Conservation (phyloP, 2,797 vertebrate genomes). For the Phaenicophaeus curvirostris region DNA sequence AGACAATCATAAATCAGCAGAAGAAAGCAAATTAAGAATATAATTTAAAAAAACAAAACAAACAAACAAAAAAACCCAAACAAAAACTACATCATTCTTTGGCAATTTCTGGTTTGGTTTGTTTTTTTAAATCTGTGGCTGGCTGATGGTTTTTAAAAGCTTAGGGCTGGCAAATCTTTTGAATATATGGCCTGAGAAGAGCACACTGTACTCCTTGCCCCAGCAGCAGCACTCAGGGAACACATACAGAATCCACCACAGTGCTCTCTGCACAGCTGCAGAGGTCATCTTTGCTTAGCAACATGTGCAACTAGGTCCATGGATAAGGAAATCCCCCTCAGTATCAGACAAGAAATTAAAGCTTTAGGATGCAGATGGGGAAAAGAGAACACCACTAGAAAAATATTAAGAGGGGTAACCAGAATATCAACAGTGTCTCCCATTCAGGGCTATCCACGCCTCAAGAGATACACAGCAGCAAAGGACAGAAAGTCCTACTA, state of each 20-base stretch:
- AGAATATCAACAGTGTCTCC: neutral
- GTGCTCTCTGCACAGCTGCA: neutral
- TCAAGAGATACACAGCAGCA: neutral
- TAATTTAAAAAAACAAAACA: neutral
- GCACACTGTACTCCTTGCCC: neutral
- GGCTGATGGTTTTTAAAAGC: neutral
- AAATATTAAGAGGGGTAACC: neutral
- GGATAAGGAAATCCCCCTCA: neutral
- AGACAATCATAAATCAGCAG: neutral
- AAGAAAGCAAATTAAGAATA: neutral
- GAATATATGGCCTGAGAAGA: neutral
- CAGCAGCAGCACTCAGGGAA: neutral
- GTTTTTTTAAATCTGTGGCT: neutral
- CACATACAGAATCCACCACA: neutral
- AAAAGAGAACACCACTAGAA: neutral
- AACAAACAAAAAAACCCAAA: too few species aligned
- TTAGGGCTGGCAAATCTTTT: neutral
- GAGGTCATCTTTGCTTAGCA: neutral
- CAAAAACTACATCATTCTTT: neutral
- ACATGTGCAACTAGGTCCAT: neutral
- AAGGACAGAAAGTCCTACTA: neutral
- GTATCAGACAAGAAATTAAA: neutral
- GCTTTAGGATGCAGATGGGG: neutral
- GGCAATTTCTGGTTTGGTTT: neutral
- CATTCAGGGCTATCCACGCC: neutral